Conservation (phyloP, 2,888 invertebrate species). For the Patella ulyssiponensis region DNA sequence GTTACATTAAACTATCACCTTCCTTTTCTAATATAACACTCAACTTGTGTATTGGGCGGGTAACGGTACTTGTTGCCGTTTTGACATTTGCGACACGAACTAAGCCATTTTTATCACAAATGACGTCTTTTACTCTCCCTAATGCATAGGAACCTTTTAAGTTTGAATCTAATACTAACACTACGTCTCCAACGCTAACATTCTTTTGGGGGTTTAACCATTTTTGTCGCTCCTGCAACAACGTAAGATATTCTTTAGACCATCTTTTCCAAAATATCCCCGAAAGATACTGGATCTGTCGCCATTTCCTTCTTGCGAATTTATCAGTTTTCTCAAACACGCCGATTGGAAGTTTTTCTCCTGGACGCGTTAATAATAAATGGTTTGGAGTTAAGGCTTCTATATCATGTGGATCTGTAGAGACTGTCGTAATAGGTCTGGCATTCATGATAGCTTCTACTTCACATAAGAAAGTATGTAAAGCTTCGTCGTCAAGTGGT, state of each 20-base stretch:
- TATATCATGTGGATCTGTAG: constrained; percentile 28
- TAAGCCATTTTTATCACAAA: constrained; percentile 11
- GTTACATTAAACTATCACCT: not conserved
- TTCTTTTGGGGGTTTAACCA: constrained; percentile 17
- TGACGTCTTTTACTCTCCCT: not conserved
- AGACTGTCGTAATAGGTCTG: constrained; percentile 32
- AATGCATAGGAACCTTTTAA: constrained; percentile 14
- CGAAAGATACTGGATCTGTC: constrained; percentile 40
- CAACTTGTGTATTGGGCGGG: constrained; percentile 19
- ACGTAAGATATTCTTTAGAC: constrained; percentile 25
- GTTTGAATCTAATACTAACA: constrained; percentile 13
- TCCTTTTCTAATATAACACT: constrained; percentile 15
- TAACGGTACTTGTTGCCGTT: not conserved
- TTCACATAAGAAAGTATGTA: constrained; percentile 36
- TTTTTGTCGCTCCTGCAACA: constrained; percentile 29
- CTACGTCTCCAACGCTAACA: constrained; percentile 6
- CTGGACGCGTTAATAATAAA: constrained; percentile 22
- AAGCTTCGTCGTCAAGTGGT: constrained; percentile 31
- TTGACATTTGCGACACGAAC: constrained; percentile 15
- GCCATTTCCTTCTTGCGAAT: constrained; percentile 34
- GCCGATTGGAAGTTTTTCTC: constrained; percentile 30
- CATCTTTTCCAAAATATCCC: constrained; percentile 36
- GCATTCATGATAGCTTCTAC: constrained; percentile 36
- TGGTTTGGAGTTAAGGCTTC: constrained; percentile 37
- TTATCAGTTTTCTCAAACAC: constrained; percentile 30